Conservation (phyloP, 2,797 vertebrate species). For the Sebastiscus albofasciatus region DNA sequence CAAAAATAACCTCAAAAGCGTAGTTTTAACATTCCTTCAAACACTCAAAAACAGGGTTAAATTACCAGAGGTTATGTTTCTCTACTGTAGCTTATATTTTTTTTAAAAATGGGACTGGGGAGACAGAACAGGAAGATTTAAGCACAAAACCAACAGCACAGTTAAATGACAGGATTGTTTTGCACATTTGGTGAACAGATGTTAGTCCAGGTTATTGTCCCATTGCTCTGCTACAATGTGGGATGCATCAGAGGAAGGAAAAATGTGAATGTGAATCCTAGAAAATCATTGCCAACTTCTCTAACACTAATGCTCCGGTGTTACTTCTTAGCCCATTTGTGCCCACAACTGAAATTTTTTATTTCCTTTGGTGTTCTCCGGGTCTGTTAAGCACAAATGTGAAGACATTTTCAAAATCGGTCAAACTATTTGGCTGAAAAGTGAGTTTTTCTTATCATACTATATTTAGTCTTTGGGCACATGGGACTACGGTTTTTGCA, state of each 20-base stretch:
- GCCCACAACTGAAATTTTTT: neutral
- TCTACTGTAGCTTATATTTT: neutral
- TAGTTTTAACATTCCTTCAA: neutral
- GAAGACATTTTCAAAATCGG: too few relatives aligned
- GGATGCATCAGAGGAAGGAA: slow-evolving; percentile 2
- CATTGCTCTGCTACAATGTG: slow-evolving; percentile 17
- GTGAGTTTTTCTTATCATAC: neutral
- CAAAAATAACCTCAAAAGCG: neutral
- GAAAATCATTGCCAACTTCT: slow-evolving; percentile 3
- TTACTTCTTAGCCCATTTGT: neutral
- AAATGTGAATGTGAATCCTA: neutral
- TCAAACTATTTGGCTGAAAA: neutral
- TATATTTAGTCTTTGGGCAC: too few relatives aligned
- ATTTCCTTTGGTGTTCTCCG: too few relatives aligned
- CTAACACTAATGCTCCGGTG: neutral
- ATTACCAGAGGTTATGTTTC: neutral
- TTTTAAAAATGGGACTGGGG: neutral
- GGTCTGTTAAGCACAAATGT: too few relatives aligned
- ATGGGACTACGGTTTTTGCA: too few relatives aligned
- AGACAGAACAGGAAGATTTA: slow-evolving; percentile 12
- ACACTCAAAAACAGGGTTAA: neutral
- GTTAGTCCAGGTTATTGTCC: slow-evolving; percentile 41
- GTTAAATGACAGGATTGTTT: slow-evolving; percentile 34
- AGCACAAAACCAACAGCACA: slow-evolving; percentile 18
- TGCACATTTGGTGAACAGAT: slow-evolving; percentile 75